These are phyloP conservation scores for Heliconius eleuchia DNA, from an alignment of 1,140 invertebrate species.

Conservation along the genomic window DNA sequence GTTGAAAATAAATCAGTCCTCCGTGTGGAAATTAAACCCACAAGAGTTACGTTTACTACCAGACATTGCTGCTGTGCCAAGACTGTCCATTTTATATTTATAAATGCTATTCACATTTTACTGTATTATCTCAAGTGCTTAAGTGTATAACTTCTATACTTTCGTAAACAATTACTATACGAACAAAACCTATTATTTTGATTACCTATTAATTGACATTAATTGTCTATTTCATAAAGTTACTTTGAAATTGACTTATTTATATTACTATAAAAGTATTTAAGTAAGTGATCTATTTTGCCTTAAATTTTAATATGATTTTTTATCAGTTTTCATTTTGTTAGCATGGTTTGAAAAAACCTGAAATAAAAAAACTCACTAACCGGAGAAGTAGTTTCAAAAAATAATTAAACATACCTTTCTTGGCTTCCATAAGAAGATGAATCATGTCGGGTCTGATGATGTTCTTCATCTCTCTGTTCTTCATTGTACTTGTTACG, in stretches of 20 bases:
- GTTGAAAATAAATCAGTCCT: too few relatives aligned
- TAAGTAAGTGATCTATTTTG: too few relatives aligned
- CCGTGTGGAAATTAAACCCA: too few relatives aligned
- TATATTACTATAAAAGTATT: not conserved
- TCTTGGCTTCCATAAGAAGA: slow-evolving; percentile 74
- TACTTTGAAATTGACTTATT: not conserved
- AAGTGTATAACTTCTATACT: not conserved
- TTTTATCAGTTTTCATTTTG: too few relatives aligned
- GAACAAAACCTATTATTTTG: not conserved
- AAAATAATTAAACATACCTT: slow-evolving; percentile 44
- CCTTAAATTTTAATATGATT: too few relatives aligned
- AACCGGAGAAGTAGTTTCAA: too few relatives aligned
- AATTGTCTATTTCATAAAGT: too few relatives aligned
- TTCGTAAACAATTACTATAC: not conserved
- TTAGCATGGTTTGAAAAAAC: not conserved
- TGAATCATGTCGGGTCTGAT: slow-evolving; percentile 78
- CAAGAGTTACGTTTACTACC: too few relatives aligned
- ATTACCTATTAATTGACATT: not conserved
- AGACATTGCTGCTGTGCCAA: too few relatives aligned
- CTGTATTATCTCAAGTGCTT: not conserved
- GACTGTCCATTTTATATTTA: too few relatives aligned
- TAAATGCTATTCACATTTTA: too few relatives aligned
- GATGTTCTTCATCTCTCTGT: slow-evolving; percentile 72
- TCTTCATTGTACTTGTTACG: slow-evolving; percentile 78
- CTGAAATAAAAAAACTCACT: too few relatives aligned